Conservation (phyloP, 2,888 invertebrate genomes). For the Trisateles emortualis region DNA sequence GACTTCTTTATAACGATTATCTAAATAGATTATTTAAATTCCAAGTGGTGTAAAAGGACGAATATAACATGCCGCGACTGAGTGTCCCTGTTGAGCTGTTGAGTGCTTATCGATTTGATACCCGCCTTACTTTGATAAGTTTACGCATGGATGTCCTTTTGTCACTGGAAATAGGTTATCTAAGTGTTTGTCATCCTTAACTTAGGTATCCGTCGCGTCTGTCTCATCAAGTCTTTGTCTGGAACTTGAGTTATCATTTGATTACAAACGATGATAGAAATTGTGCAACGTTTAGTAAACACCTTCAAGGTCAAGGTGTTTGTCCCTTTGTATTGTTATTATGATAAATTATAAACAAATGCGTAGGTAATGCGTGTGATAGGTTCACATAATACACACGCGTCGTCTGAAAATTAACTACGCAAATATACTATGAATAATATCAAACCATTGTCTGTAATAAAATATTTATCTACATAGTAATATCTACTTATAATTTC, state of each 20-base stretch:
- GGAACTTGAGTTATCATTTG: slow-evolving; percentile 28
- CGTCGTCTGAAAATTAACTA: background rate
- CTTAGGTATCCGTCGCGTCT: slow-evolving; percentile 18
- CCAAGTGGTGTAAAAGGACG: slow-evolving; percentile 55
- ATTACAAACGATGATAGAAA: slow-evolving; percentile 6
- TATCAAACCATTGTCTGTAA: background rate
- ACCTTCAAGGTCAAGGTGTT: slow-evolving; percentile 18
- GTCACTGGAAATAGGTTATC: slow-evolving; percentile 50
- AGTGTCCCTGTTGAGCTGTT: slow-evolving; percentile 43
- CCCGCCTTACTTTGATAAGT: slow-evolving; percentile 40
- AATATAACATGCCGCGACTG: slow-evolving; percentile 39
- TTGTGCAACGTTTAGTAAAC: slow-evolving; percentile 28
- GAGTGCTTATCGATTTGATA: slow-evolving; percentile 34
- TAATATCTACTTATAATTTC: background rate
- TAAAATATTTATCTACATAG: background rate
- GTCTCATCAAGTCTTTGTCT: slow-evolving; percentile 31
- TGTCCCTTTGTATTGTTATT: slow-evolving; percentile 10
- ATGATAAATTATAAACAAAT: background rate
- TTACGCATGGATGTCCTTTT: slow-evolving; percentile 49
- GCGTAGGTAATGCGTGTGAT: background rate
- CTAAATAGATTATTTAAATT: slow-evolving; percentile 50
- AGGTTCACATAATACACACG: background rate
- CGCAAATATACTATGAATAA: background rate
- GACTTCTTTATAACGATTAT: slow-evolving; percentile 43
- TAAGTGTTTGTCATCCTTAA: slow-evolving; percentile 46